Percentiles rank a stretch among this genome's conserved stretches.
These are phyloP conservation scores for Eurois occulta DNA, from an alignment of 2,888 invertebrate species.

Conservation along the genomic window DNA sequence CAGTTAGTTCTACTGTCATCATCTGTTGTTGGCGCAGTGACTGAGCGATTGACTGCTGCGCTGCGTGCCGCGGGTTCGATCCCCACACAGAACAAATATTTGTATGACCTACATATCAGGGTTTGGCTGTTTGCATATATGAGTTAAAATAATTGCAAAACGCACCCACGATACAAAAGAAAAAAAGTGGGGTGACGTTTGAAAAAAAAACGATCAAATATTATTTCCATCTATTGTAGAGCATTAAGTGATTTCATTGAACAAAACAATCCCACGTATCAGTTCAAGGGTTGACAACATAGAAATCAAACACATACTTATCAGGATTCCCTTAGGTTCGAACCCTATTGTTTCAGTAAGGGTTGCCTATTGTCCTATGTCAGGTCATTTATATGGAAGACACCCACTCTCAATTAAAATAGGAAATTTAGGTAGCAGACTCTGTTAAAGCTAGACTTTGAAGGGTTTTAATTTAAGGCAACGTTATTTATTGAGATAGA, in stretches of 20 bases:
- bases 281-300: conserved; percentile 6
- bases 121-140: neutral
- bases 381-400: conserved; percentile 6
- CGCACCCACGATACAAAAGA: neutral
- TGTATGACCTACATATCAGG: neutral
- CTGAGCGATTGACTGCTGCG: neutral
- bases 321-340: neutral
- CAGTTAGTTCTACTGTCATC: neutral
- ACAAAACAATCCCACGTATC: neutral
- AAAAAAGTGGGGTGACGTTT: too few species aligned
- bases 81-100: neutral
- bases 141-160: neutral
- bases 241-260: neutral
- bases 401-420: neutral
- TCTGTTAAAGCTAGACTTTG: neutral
- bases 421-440: neutral
- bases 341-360: conserved; percentile 24
- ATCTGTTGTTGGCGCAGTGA: neutral
- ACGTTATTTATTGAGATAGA: neutral
- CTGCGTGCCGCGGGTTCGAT: neutral
- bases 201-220: neutral
- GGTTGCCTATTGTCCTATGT: conserved; percentile 17
- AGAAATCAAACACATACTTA: conserved; percentile 23
- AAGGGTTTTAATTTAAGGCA: neutral
- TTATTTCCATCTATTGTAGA: neutral